Base-by-base conservation (phyloP, 37 sponge, comb jelly and placozoan genomes). In the Ianthella basta region DNA sequence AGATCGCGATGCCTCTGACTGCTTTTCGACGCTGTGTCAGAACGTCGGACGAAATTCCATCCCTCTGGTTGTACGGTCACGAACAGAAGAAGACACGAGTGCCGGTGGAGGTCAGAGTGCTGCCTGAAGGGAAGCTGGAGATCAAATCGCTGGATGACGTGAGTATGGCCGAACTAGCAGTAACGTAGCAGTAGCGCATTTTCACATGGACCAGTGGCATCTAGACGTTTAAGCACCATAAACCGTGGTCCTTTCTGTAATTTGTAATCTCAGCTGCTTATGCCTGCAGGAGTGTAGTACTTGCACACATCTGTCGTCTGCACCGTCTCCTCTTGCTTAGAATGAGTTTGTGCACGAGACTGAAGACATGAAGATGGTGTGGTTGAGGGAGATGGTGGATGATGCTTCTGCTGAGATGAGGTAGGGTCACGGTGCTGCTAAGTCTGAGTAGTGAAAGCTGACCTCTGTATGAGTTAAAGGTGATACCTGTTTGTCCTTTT, bases 341-440 rank as follows among this genome's bases (percentile, higher is more conserved):
- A 30, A 69, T 35, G 29, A 69, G 1, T 69, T 30, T 69, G 70
- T 69, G 70, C 35, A 69, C 18, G 35, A 69, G 33, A 69, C 70
- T 32, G 18, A 69, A 18, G 35, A 16, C 29, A 18, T 69, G 70
- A 35, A 69, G 27, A 69, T 69, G 70, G 70, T 69, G 29, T 69
- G 70, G 70, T 6, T 69, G 33, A 69, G 70, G 70, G 70, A 69
- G 18, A 69, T 69, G 27, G 34, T 30, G 70, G 70, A 69, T 69
- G 70, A 69, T 30, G 34, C 70, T 18, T 10, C 34, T 69, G 33
- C 34, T 30, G 70, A 69, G 27, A 44, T 44, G 70, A 35, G 18
- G 70, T 69, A 30, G 27, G 70, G 70, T 69, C 4, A 27, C 18
- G 12, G 1, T 69, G 63, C 27, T 23, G 14, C 27, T 23, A 5